phyloP scores from a whole-genome alignment of 2,797 vertebrate species.

The Pseudochirops corinnae region DNA sequence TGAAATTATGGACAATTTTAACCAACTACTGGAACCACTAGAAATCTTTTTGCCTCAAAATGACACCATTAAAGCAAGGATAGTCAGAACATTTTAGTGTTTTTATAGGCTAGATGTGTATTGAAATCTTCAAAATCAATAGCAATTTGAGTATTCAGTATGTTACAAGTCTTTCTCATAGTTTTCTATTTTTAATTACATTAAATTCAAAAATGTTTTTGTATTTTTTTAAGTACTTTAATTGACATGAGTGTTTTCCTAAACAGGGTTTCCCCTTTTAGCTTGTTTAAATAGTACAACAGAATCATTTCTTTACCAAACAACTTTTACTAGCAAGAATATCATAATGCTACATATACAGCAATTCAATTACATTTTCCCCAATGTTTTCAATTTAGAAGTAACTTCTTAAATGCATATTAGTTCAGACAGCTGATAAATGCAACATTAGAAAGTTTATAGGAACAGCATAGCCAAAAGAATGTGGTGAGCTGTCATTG shows the following conservation, averaged over 20 bases:
- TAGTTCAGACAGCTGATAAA: slow-evolving; percentile 43
- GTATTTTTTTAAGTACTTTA: neutral
- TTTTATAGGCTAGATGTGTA: neutral
- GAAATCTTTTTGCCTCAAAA: neutral
- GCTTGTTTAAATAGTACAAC: slow-evolving; percentile 25
- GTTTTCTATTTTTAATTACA: neutral
- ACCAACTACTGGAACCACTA: neutral
- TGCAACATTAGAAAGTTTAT: slow-evolving; percentile 35
- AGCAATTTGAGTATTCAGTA: neutral
- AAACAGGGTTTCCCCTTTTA: slow-evolving; percentile 1
- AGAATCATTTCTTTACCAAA: slow-evolving; percentile 36
- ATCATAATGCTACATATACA: slow-evolving; percentile 11
- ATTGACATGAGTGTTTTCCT: neutral
- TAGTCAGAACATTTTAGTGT: neutral
- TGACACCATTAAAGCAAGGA: neutral
- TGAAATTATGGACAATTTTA: neutral
- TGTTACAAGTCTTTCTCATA: neutral
- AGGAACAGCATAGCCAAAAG: slow-evolving; percentile 46
- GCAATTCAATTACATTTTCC: slow-evolving; percentile 50
- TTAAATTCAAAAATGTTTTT: neutral
- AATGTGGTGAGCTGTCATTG: slow-evolving; percentile 26
- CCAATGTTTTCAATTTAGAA: slow-evolving; percentile 57
- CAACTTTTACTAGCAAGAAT: neutral
- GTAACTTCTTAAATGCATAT: slow-evolving; percentile 44
- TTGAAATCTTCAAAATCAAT: neutral